phyloP scores from a whole-genome alignment of 2,113 vertebrate species.

The Gambusia affinis region DNA sequence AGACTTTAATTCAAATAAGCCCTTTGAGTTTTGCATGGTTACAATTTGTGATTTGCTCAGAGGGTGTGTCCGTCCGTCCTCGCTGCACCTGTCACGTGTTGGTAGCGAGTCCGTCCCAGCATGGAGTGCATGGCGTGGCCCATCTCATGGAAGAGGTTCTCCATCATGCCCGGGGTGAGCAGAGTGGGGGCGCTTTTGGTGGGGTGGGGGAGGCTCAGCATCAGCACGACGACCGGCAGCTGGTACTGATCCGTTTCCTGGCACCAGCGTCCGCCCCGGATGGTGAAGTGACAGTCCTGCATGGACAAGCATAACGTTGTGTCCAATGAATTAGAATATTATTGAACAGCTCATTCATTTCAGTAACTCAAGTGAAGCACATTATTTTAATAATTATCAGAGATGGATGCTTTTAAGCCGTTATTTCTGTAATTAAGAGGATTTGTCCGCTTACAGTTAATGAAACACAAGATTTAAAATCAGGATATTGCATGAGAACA shows the following conservation, averaged over 20 bases:
- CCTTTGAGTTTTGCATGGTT: neutral
- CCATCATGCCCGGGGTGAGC: slow-evolving; percentile 95
- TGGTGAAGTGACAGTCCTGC: slow-evolving; percentile 98
- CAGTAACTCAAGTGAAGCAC: neutral
- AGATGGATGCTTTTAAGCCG: too few species aligned
- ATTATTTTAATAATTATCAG: too few species aligned
- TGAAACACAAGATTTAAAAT: too few species aligned
- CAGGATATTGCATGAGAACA: too few species aligned
- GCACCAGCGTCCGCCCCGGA: slow-evolving; percentile 89
- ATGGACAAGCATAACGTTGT: neutral
- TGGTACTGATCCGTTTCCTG: slow-evolving; percentile 89
- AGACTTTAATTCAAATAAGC: neutral
- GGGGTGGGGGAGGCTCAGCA: slow-evolving; percentile 90
- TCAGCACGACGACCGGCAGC: slow-evolving; percentile 94
- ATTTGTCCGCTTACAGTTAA: too few species aligned
- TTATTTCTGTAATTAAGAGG: too few species aligned
- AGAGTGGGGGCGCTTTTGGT: slow-evolving; percentile 82
- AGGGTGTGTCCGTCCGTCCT: neutral
- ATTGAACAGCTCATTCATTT: neutral
- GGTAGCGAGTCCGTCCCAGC: slow-evolving; percentile 94
- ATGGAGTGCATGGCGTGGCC: slow-evolving; percentile 99
- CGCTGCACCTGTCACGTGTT: slow-evolving; percentile 90
- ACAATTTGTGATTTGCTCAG: neutral
- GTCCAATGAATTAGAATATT: neutral
- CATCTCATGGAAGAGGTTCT: slow-evolving; percentile 99